Base-by-base conservation (phyloP, 2,888 invertebrate species). In the Drosophila mimica region DNA sequence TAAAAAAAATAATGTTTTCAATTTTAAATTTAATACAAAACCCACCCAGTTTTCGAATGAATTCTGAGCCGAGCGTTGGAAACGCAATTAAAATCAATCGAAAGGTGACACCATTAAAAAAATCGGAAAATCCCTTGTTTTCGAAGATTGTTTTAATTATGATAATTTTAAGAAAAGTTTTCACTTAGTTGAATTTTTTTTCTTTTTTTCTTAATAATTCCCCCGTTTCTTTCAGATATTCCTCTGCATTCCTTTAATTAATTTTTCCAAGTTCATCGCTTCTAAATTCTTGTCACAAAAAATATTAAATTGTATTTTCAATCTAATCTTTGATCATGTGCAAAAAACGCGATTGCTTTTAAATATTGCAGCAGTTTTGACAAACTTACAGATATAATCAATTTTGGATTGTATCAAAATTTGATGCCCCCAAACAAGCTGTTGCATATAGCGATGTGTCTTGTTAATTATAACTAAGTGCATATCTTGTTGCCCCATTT, bases 401-500 rank as follows among this genome's bases (percentile, higher is more conserved):
- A 9, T 40, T 11, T 2, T n/a, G 9, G 9, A 40, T 40, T 40
- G n/a, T 2, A n/a, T n/a, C n/a, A 25, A 25, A 25, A 25, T 25
- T 25, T 25, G 2, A 25, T 25, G 25, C 25, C 25, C 25, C 25
- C 25, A 25, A 25, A 25, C 25, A 25, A 46, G 46, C 15, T 46
- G 25, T 25, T 25, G 46, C 25, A 15, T 2, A 15, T 15, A 46
- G 15, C 46, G 25, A 38, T 15, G 7, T 33, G 33, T 13, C 49
- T 40, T 15, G 30, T 38, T 40, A 46, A 59, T 51, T 46, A 48
- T 46, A 28, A 15, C 34, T 65, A 20, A 48, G 15, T 62, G 8
- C 13, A 58, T 48, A 69, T 57, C 17, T 51, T 56, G 54, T 63
- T 38, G 36, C 38, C 53, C 53, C 30, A 38, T 20, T 49, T 64